Conservation (phyloP, 1,140 invertebrate genomes). For the Rhagoletis zephyria region DNA sequence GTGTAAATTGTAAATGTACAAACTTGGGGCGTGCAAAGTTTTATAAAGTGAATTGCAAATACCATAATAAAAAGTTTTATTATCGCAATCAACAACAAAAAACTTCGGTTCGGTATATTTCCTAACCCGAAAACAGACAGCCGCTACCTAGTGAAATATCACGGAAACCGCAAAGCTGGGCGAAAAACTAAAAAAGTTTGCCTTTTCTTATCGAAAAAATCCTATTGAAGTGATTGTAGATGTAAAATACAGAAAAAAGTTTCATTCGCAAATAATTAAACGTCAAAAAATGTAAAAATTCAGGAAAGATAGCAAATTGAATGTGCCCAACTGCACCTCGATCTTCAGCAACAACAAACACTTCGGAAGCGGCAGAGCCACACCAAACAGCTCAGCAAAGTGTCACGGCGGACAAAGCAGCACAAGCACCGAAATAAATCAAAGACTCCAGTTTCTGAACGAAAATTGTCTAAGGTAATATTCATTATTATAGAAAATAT, state of each 20-base stretch:
- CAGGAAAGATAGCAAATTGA: background rate
- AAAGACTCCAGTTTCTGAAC: background rate
- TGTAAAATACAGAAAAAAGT: background rate
- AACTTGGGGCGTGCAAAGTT: no score
- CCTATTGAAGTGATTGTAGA: background rate
- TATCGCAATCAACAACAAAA: no score
- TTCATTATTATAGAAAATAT: background rate
- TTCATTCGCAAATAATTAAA: background rate
- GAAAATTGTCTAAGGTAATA: background rate
- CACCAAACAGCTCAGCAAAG: constrained; percentile 17
- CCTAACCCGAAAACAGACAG: background rate
- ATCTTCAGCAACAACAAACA: background rate
- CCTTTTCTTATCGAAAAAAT: background rate
- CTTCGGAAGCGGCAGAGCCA: background rate
- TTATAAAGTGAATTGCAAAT: background rate
- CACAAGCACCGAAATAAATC: background rate
- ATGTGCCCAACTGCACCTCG: background rate
- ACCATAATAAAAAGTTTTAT: background rate
- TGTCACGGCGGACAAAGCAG: constrained; percentile 18
- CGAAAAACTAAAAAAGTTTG: background rate
- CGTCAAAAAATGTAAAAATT: background rate
- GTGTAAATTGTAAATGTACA: no score
- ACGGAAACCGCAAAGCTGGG: constrained; percentile 22
- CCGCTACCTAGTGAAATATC: constrained; percentile 36
- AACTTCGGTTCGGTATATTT: background rate